Evolutionary conservation across 2,113 vertebrate species (phyloP).

Genomic region (Rhea pennata): DNA sequence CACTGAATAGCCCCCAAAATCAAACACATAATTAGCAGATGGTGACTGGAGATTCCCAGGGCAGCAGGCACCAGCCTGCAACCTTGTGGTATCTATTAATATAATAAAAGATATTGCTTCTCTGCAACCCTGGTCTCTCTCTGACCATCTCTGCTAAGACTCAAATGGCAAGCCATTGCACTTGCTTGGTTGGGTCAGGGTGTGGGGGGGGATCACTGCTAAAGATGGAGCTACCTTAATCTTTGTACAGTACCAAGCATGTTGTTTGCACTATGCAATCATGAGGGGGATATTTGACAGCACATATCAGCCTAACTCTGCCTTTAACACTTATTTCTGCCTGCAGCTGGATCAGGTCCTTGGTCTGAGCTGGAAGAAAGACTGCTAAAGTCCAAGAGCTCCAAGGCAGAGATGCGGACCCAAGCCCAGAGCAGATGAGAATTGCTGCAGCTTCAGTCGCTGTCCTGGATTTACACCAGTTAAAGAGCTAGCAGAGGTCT

Average conservation of each 20-base stretch:
- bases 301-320: not conserved
- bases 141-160: not conserved
- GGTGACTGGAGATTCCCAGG: not conserved
- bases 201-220: too few species aligned
- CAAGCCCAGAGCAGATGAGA: not conserved
- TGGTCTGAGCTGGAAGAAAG: not conserved
- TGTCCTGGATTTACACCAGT: not conserved
- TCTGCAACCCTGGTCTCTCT: not conserved
- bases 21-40: not conserved
- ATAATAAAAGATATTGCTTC: not conserved
- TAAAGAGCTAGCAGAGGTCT: not conserved
- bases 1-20: not conserved
- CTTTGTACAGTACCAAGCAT: not conserved
- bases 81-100: not conserved
- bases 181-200: not conserved
- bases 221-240: not conserved
- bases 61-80: not conserved
- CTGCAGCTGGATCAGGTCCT: not conserved
- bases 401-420: not conserved
- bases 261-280: rapidly evolving
- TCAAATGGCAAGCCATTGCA: not conserved
- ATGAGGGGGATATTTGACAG: not conserved
- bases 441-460: not conserved
- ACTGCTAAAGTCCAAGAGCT: not conserved
- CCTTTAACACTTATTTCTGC: too few species aligned